Evolutionary conservation across 2,113 vertebrate genomes (phyloP).

Genomic region (Turdus rufiventris): DNA sequence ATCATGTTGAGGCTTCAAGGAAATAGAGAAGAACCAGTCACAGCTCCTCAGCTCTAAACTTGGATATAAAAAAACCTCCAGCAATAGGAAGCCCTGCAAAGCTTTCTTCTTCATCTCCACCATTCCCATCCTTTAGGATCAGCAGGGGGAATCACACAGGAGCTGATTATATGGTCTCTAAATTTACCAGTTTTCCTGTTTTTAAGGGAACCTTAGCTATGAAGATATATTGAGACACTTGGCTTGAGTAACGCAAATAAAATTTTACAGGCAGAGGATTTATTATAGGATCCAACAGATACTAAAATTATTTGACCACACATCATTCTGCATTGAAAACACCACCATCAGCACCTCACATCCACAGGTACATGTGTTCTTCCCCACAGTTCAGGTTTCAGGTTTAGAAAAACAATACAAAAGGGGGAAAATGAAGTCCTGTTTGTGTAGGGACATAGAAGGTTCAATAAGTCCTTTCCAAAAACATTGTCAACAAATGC

Average conservation of each 20-base stretch:
- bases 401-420: background rate
- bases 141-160: background rate
- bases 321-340: background rate
- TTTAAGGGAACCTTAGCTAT: background rate
- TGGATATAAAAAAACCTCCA: background rate
- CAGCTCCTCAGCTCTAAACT: background rate
- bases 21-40: background rate
- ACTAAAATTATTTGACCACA: background rate
- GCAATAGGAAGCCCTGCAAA: background rate
- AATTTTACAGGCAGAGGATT: background rate
- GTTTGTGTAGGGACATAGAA: background rate
- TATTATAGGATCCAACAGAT: background rate
- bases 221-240: background rate
- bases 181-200: background rate
- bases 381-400: background rate
- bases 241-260: background rate
- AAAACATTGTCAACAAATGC: background rate
- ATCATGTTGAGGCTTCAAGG: rapidly evolving
- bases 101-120: background rate
- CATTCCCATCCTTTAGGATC: background rate
- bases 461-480: background rate
- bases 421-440: background rate
- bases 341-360: background rate
- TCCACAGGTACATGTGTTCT: background rate
- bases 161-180: background rate